Conservation (phyloP, 2,113 vertebrate species). For the Leucopsar rothschildi region DNA sequence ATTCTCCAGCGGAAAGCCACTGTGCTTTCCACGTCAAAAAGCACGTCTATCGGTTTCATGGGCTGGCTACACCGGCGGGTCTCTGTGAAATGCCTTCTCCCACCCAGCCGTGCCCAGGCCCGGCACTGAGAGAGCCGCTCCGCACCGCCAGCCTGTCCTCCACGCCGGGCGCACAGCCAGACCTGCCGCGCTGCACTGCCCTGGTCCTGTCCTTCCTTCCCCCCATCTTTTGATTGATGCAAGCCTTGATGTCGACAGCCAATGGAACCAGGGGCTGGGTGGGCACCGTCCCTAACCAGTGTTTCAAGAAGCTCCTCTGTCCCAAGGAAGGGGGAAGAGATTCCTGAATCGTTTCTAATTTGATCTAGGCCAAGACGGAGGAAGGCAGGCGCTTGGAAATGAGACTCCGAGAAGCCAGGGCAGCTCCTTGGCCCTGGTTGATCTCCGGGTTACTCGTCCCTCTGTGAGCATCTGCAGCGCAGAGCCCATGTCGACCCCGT, state of each 20-base stretch:
- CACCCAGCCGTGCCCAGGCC: not conserved
- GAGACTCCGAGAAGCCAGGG: not conserved
- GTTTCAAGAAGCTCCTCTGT: not conserved
- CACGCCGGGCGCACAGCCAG: not conserved
- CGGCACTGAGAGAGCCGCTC: not conserved
- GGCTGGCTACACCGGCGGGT: not conserved
- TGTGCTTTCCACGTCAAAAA: not conserved
- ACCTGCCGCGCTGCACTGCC: not conserved
- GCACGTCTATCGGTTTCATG: not conserved
- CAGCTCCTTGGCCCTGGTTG: not conserved
- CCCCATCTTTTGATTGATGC: not conserved
- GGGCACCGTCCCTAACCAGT: not conserved
- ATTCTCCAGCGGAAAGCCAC: not conserved
- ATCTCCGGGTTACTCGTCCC: not conserved
- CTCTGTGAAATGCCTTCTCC: not conserved
- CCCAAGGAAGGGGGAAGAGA: not conserved
- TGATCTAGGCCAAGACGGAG: not conserved
- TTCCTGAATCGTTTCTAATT: not conserved
- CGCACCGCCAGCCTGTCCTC: not conserved
- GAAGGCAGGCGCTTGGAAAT: not conserved
- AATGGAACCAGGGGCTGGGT: not conserved
- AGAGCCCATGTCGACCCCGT: not conserved
- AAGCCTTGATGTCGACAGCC: not conserved
- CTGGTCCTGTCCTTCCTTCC: not conserved
- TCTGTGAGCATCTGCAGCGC: slow-evolving; percentile 11